Conservation (phyloP, 2,888 invertebrate genomes). For the Diaphora mendica region DNA sequence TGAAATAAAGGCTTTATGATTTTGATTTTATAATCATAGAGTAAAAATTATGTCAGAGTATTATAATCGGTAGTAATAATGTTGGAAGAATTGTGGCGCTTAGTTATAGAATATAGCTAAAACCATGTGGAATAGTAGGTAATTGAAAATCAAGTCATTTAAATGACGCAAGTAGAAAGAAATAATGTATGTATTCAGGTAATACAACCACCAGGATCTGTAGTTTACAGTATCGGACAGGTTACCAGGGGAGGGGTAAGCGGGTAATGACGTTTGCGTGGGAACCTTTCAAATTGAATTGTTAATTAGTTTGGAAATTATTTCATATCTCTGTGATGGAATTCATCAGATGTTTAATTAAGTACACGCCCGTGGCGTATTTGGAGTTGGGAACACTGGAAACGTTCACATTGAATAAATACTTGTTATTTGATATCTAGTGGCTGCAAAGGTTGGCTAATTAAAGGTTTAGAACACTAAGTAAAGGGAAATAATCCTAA, state of each 20-base stretch:
- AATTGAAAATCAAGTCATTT: too few species aligned
- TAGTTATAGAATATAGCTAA: too few species aligned
- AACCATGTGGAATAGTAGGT: background rate
- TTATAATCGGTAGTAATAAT: background rate
- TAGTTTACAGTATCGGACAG: background rate
- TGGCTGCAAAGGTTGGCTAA: background rate
- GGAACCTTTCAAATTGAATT: slow-evolving; percentile 20
- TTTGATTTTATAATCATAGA: too few species aligned
- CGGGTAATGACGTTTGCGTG: slow-evolving; percentile 25
- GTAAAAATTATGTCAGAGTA: background rate
- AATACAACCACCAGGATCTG: background rate
- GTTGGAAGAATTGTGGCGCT: background rate
- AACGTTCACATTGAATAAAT: background rate
- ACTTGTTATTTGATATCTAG: background rate
- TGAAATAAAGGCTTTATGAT: too few species aligned
- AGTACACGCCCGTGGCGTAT: slow-evolving; percentile 10
- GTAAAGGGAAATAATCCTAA: too few species aligned
- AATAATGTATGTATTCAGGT: background rate
- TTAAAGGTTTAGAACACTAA: background rate
- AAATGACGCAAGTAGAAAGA: background rate
- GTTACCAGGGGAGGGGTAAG: background rate
- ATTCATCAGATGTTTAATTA: slow-evolving; percentile 21
- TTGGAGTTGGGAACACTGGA: slow-evolving; percentile 1
- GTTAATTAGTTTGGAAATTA: slow-evolving; percentile 35
- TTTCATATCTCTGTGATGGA: slow-evolving; percentile 23